Evolutionary conservation across 2,888 invertebrate species (phyloP).

Genomic region (Netelia fuscicornis): DNA sequence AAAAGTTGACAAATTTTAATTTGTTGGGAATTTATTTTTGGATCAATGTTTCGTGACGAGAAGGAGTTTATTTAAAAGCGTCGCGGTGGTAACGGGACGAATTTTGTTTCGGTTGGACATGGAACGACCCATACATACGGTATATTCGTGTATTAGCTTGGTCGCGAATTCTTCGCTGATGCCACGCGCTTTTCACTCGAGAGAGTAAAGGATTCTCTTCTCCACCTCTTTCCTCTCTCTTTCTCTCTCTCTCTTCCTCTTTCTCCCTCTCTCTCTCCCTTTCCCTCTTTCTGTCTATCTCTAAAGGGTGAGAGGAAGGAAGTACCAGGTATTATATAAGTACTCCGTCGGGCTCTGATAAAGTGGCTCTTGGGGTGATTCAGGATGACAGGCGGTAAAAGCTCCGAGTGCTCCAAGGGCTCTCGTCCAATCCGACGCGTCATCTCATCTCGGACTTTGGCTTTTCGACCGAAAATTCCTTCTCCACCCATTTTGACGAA

Average conservation of each 20-base stretch:
- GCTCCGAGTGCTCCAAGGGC: slow-evolving; percentile 42
- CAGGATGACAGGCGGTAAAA: slow-evolving; percentile 71
- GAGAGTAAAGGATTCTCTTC: not conserved
- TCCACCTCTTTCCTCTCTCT: too few species aligned
- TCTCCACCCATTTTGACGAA: not conserved
- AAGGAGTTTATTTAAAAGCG: not conserved
- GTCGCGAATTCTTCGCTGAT: slow-evolving; percentile 38
- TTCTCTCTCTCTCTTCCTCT: not conserved
- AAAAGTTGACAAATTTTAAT: not conserved
- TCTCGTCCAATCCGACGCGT: slow-evolving; percentile 19
- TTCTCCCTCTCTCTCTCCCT: not conserved
- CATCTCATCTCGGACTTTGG: slow-evolving; percentile 36
- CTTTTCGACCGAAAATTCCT: not conserved
- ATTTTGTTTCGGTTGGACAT: not conserved
- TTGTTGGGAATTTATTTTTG: not conserved
- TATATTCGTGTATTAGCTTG: slow-evolving; percentile 5
- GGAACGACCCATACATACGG: not conserved
- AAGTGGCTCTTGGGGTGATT: slow-evolving; percentile 72
- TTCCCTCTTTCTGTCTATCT: not conserved
- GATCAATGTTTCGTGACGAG: not conserved
- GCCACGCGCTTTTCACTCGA: slow-evolving; percentile 28
- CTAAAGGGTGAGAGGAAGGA: not conserved
- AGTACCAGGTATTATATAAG: slow-evolving; percentile 42
- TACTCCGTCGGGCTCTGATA: slow-evolving; percentile 69
- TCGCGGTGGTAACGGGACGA: not conserved